phyloP scores from a whole-genome alignment of 2,113 vertebrate genomes.

The Percina caprodes region DNA sequence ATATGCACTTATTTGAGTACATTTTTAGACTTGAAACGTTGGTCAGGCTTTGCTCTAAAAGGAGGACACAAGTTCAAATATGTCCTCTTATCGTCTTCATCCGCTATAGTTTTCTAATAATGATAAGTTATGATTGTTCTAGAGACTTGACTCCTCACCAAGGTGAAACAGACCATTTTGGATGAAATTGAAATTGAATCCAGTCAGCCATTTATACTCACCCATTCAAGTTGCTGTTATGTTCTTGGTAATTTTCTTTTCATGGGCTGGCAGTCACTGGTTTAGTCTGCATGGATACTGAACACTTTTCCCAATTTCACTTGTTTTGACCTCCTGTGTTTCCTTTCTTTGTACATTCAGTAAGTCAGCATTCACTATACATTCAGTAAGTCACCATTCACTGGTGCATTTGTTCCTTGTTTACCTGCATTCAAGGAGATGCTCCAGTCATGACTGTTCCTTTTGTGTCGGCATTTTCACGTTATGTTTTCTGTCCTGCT shows the following conservation, averaged over 20 bases:
- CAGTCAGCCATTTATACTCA: constrained; percentile 22
- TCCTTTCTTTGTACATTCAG: not conserved
- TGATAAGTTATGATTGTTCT: not conserved
- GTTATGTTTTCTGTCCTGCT: constrained; percentile 29
- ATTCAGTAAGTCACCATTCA: not conserved
- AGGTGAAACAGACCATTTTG: not conserved
- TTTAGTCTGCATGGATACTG: not conserved
- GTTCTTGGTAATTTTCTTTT: not conserved
- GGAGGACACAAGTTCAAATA: constrained; percentile 16
- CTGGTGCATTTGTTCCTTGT: not conserved
- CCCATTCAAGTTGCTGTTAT: not conserved
- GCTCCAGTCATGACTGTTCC: constrained; percentile 1
- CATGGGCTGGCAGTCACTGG: not conserved
- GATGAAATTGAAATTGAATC: constrained; percentile 15
- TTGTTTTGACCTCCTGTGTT: not conserved
- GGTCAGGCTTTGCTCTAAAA: constrained; percentile 2
- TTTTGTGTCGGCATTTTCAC: constrained; percentile 21
- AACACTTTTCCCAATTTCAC: not conserved
- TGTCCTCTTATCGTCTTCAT: constrained; percentile 6
- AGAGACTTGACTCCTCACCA: not conserved
- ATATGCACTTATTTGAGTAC: constrained; percentile 22
- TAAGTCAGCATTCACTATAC: constrained; percentile 3
- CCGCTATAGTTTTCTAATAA: constrained; percentile 19
- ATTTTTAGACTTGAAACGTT: constrained; percentile 52
- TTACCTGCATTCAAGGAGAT: constrained; percentile 19